Conservation (phyloP, 2,888 invertebrate species). For the Xestia xanthographa region DNA sequence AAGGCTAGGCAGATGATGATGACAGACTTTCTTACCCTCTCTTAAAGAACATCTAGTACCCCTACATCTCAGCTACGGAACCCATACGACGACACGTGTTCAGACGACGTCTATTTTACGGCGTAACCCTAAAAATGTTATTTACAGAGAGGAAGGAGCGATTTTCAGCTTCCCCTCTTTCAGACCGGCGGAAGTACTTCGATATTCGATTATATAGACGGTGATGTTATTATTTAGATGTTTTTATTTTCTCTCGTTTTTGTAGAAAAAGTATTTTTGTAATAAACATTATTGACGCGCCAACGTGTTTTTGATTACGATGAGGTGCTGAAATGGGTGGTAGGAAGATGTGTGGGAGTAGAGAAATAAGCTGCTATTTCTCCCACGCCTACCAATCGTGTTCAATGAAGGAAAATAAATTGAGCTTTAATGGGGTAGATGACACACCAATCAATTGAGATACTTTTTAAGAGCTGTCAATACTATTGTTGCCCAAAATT, state of each 20-base stretch:
- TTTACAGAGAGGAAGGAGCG: constrained; percentile 80
- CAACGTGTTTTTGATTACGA: constrained; percentile 48
- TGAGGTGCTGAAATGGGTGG: neutral
- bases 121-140: constrained; percentile 79
- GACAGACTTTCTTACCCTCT: neutral
- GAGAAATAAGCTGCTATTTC: constrained; percentile 17
- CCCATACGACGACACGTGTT: constrained; percentile 74
- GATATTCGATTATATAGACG: constrained; percentile 69
- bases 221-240: constrained; percentile 60
- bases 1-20: too few relatives aligned
- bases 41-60: constrained; percentile 36
- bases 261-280: constrained; percentile 7
- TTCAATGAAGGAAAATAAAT: neutral
- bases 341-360: neutral
- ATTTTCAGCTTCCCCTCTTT: constrained; percentile 76
- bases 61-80: constrained; percentile 50
- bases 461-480: too few relatives aligned
- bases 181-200: constrained; percentile 69
- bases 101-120: constrained; percentile 79
- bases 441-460: too few relatives aligned
- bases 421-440: too few relatives aligned
- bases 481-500: too few relatives aligned
- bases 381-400: neutral
- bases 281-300: constrained; percentile 52
- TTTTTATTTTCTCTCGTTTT: constrained; percentile 61